Percentiles rank a stretch among this genome's conserved stretches.
These are phyloP conservation scores for Brachionus angularis DNA, from an alignment of 1,140 invertebrate species.

Conservation along the genomic window DNA sequence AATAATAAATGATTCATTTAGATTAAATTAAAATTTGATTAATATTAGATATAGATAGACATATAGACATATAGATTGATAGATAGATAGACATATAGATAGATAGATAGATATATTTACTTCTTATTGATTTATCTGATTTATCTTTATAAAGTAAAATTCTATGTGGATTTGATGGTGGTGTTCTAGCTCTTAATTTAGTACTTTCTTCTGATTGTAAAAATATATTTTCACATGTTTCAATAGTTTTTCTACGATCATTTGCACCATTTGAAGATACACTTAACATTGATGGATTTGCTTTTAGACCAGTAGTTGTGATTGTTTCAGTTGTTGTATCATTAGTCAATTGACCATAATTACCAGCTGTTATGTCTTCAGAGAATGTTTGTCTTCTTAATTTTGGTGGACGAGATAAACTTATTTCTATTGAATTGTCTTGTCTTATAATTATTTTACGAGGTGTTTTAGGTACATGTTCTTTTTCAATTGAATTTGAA, in stretches of 20 bases:
- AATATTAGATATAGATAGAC: background rate
- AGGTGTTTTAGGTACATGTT: slow-evolving; percentile 30
- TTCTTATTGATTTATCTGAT: slow-evolving; percentile 38
- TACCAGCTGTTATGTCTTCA: slow-evolving; percentile 6
- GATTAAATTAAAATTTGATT: background rate
- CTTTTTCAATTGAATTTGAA: slow-evolving; percentile 29
- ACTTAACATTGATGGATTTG: slow-evolving; percentile 19
- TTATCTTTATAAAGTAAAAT: slow-evolving; percentile 37
- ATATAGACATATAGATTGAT: background rate
- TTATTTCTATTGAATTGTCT: slow-evolving; percentile 42
- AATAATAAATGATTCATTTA: background rate
- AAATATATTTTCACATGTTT: slow-evolving; percentile 44
- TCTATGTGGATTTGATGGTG: slow-evolving; percentile 42
- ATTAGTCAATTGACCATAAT: slow-evolving; percentile 15
- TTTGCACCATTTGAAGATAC: slow-evolving; percentile 18
- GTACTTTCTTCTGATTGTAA: slow-evolving; percentile 40
- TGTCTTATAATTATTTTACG: slow-evolving; percentile 40
- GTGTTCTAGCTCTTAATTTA: slow-evolving; percentile 39
- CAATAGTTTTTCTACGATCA: slow-evolving; percentile 42
- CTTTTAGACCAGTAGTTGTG: background rate
- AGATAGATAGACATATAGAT: background rate
- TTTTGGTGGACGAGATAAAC: background rate
- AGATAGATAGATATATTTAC: background rate
- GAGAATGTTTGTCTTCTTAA: slow-evolving; percentile 27
- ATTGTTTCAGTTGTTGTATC: background rate